These are phyloP conservation scores for Nephila pilipes DNA, from an alignment of 1,140 invertebrate species.

Conservation along the genomic window DNA sequence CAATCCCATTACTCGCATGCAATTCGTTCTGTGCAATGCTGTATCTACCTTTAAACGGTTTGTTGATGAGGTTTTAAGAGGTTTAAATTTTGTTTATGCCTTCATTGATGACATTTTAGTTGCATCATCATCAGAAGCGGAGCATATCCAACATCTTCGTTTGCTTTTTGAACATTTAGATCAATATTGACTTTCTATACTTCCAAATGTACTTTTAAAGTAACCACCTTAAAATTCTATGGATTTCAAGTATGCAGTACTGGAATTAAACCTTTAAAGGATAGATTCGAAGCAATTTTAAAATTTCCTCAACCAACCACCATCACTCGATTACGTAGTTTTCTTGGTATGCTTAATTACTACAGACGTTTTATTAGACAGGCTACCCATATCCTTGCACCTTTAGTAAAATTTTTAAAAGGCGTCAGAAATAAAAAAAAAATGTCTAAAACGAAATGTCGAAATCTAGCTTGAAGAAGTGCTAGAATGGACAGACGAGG, in stretches of 20 bases:
- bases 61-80: conserved; percentile 55
- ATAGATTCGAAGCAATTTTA: conserved; percentile 67
- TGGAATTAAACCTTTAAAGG: conserved; percentile 63
- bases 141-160: conserved; percentile 81
- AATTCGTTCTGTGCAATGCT: conserved; percentile 66
- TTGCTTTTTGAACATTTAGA: conserved; percentile 80
- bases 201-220: conserved; percentile 73
- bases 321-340: background rate
- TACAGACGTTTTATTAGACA: background rate
- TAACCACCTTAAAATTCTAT: conserved; percentile 49
- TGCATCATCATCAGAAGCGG: conserved; percentile 79
- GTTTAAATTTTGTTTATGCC: background rate
- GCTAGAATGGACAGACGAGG: background rate
- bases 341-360: background rate
- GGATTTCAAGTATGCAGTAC: conserved; percentile 40
- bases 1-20: conserved; percentile 73
- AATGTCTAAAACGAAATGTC: background rate
- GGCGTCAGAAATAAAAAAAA: background rate
- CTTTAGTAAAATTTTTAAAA: background rate
- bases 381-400: background rate
- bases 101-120: conserved; percentile 80
- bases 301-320: background rate
- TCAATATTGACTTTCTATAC: conserved; percentile 79
- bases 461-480: background rate
- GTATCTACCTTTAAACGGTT: conserved; percentile 69